Evolutionary conservation across 1,140 invertebrate species (phyloP).

Genomic region (Calosoma granatense): DNA sequence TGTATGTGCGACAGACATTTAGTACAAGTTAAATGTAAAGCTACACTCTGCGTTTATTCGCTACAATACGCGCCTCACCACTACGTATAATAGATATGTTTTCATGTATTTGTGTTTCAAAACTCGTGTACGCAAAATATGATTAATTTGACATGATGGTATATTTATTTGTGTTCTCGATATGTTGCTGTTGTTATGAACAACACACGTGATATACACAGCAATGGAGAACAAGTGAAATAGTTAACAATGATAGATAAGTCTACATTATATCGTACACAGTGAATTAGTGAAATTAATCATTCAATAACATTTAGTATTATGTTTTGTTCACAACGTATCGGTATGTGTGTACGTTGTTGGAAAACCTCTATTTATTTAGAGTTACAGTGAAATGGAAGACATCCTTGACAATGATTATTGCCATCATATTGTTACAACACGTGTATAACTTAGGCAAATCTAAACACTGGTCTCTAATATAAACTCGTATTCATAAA

Average conservation of each 20-base stretch:
- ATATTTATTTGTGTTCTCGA: not conserved
- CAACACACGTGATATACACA: not conserved
- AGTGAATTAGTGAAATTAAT: not conserved
- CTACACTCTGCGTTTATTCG: too few relatives aligned
- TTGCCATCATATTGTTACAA: constrained; percentile 2
- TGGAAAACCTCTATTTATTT: not conserved
- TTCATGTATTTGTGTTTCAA: not conserved
- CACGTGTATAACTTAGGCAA: not conserved
- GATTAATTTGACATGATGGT: not conserved
- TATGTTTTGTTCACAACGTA: not conserved
- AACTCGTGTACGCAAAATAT: too few relatives aligned
- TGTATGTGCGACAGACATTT: not conserved
- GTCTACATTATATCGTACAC: not conserved
- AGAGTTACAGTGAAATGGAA: not conserved
- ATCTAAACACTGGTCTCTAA: not conserved
- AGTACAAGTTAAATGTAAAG: not conserved
- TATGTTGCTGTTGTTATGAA: not conserved
- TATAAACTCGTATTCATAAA: not conserved
- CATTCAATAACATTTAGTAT: constrained; percentile 1
- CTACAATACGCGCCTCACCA: not conserved
- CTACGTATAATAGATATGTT: not conserved
- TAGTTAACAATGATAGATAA: not conserved
- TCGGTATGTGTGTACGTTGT: not conserved
- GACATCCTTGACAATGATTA: not conserved
- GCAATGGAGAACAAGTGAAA: not conserved